Base-by-base conservation (phyloP, 2,113 vertebrate genomes). In the Bungarus multicinctus region DNA sequence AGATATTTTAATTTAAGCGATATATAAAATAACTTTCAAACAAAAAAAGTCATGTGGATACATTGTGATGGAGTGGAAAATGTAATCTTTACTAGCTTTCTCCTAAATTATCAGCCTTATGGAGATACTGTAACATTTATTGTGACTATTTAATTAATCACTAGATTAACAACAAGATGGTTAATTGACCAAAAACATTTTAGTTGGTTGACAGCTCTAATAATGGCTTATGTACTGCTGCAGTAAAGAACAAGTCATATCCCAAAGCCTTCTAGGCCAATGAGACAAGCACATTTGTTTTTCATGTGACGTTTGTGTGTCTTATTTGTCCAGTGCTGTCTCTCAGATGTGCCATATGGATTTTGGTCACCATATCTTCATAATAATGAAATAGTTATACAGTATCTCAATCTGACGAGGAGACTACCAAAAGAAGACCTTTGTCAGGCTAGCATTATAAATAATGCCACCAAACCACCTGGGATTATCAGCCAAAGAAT, bases 191-290 rank as follows among this genome's bases (percentile, higher is more conserved):
- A 86, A 93, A 93, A 85, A 90, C 89, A 86, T 93, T 90, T 93
- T 47, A 93, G 20, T 90, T 25, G 8, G 30, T 52, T 93, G 92
- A 93, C 54, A 90, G 88, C 92, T 93, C 88, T 90, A 90, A 93
- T 97, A 97, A 97, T 97, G 96, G 96, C 95, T 97, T 97, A 96
- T 97, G 87, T 93, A 95, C 94, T 93, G 50, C 89, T 95, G 96
- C 95, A 96, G 92, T 96, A 95, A 96, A 97, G 95, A 95, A 94
- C 95, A 96, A 97, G 97, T 96, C 96, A 95, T 95, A 96, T 89
- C 94, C 95, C 95, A 95, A 97, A 97, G 95, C 95, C 95, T 96
- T 94, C 95, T 95, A 96, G 94, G 95, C 94, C 93, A 91, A 2
- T 86, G 95, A 93, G 95, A 96, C 96, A 97, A 95, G 91, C 92